Conservation (phyloP, 2,797 vertebrate genomes). For the Lophius americanus region DNA sequence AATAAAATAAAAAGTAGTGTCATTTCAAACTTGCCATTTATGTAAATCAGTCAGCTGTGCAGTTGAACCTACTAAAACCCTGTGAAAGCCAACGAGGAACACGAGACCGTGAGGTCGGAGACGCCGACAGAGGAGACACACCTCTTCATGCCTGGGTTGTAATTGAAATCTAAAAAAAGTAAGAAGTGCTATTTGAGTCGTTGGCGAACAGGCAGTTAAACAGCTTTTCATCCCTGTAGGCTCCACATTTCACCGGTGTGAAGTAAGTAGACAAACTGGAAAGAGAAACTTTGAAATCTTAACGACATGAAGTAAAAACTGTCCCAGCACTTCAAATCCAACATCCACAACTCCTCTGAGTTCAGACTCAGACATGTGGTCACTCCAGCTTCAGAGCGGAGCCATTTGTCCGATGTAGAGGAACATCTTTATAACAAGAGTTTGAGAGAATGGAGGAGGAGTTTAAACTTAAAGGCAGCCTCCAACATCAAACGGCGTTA, state of each 20-base stretch:
- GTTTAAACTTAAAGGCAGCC: background rate
- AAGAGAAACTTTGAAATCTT: slow-evolving; percentile 7
- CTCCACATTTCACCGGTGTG: background rate
- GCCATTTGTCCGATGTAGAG: background rate
- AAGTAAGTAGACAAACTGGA: slow-evolving; percentile 26
- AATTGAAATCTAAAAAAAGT: background rate
- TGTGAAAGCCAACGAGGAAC: too few relatives aligned
- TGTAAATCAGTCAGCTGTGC: too few relatives aligned
- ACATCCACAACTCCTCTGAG: slow-evolving; percentile 10
- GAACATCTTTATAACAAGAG: background rate
- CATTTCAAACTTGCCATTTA: too few relatives aligned
- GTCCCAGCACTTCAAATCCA: slow-evolving; percentile 24
- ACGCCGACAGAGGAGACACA: too few relatives aligned
- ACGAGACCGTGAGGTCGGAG: too few relatives aligned
- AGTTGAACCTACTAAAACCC: too few relatives aligned
- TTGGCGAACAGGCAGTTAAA: background rate
- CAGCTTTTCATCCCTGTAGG: background rate
- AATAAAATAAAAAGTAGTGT: too few relatives aligned
- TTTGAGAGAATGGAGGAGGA: too few relatives aligned
- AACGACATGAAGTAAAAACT: slow-evolving; percentile 8
- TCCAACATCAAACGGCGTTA: background rate
- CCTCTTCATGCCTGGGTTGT: background rate
- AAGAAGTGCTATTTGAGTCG: too few relatives aligned
- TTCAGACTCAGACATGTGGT: background rate
- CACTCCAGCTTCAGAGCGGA: background rate